These are phyloP conservation scores for Takifugu ocellatus DNA, from an alignment of 2,797 vertebrate genomes.

Conservation along the genomic window DNA sequence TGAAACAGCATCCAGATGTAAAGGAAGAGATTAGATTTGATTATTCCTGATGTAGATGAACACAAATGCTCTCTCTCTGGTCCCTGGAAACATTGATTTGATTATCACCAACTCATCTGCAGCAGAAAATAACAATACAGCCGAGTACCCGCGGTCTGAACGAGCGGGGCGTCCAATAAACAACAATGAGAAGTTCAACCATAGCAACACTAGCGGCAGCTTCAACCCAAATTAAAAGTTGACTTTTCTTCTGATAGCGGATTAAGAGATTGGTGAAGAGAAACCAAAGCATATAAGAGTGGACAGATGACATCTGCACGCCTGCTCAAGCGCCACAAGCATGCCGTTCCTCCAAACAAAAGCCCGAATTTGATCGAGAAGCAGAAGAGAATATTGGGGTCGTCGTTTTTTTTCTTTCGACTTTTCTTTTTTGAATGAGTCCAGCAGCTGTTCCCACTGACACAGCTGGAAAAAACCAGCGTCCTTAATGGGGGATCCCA, in stretches of 20 bases:
- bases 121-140: conserved; percentile 33
- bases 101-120: conserved; percentile 25
- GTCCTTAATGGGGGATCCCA: not conserved
- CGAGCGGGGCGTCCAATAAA: conserved; percentile 57
- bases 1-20: conserved; percentile 33
- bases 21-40: conserved; percentile 25
- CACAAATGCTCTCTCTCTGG: conserved; percentile 21
- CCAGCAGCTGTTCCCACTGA: conserved; percentile 25
- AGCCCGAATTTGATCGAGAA: conserved; percentile 68
- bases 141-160: conserved; percentile 59
- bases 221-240: conserved; percentile 38
- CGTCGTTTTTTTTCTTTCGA: not conserved
- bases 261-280: conserved; percentile 54
- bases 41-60: conserved; percentile 24
- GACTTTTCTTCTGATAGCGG: conserved; percentile 4
- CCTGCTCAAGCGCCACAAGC: conserved; percentile 71
- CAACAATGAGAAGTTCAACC: conserved; percentile 35
- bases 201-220: conserved; percentile 31
- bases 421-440: not conserved
- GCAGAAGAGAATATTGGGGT: conserved; percentile 45
- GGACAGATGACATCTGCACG: conserved; percentile 49
- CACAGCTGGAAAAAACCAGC: conserved; percentile 16
- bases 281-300: conserved; percentile 19
- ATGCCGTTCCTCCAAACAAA: conserved; percentile 70
- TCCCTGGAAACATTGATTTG: conserved; percentile 44